These are phyloP conservation scores for Lypha dubia DNA, from an alignment of 2,888 invertebrate genomes.

Conservation along the genomic window DNA sequence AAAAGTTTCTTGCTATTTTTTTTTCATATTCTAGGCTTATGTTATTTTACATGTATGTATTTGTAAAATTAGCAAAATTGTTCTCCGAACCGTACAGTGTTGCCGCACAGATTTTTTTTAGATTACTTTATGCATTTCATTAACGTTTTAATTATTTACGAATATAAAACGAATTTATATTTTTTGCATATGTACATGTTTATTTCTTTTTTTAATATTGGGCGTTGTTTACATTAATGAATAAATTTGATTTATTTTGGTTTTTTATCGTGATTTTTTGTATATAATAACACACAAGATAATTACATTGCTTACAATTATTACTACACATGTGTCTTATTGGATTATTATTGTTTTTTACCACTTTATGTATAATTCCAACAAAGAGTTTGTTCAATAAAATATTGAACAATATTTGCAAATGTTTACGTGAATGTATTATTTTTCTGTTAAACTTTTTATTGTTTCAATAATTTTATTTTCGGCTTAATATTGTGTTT, in stretches of 20 bases:
- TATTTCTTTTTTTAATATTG: conserved; percentile 51
- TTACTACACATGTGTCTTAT: conserved; percentile 13
- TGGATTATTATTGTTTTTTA: conserved; percentile 36
- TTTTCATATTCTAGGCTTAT: too few species aligned
- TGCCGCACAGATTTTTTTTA: too few species aligned
- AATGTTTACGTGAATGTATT: conserved; percentile 22
- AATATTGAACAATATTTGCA: conserved; percentile 29
- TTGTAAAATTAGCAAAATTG: too few species aligned
- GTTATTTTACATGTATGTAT: too few species aligned
- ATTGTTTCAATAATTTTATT: conserved; percentile 9
- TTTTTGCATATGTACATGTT: conserved; percentile 15
- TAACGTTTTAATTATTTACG: too few species aligned
- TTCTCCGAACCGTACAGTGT: too few species aligned
- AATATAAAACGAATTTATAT: background rate
- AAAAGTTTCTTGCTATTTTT: too few species aligned
- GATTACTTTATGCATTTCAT: too few species aligned
- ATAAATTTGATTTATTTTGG: conserved; percentile 24
- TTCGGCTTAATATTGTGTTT: conserved; percentile 31
- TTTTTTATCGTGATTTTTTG: conserved; percentile 21
- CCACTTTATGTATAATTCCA: conserved; percentile 21
- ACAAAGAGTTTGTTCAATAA: conserved; percentile 23
- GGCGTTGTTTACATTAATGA: conserved; percentile 63
- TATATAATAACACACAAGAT: conserved; percentile 52
- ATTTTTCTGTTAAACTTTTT: background rate
- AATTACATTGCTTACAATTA: conserved; percentile 37